Evolutionary conservation across 2,797 vertebrate genomes (phyloP), one percentile per base, ranked within the genome.

Genomic region (Poecilia velifera): DNA sequence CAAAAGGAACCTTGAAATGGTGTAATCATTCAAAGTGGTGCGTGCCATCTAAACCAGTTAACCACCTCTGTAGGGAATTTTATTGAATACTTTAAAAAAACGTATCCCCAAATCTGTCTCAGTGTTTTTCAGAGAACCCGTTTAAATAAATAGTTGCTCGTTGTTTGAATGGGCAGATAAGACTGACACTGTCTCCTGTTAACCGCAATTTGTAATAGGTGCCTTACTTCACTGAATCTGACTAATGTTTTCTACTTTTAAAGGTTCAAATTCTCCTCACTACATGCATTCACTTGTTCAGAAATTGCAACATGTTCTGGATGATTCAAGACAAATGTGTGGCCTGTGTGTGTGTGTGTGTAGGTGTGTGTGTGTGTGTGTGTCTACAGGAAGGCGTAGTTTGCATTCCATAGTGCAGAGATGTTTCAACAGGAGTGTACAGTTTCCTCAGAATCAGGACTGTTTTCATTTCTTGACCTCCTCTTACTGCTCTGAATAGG

Each of bases 241-340:
- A 34, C n/a, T 76, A 31, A 68, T 8, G 64, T 64, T 76, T 80
- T 45, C 28, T 4, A 14, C 0, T 78, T 31, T 22, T 46, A 53
- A 47, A 55, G 9, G 74, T 62, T 9, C 16, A 51, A 36, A 64
- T 14, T 59, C 25, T 34, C 4, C 1, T 55, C 0, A 18, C 36
- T 73, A 43, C 83, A 74, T 78, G 82, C 6, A 71, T 5, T 4
- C 28, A 79, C 88, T 77, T 85, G 82, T 83, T 28, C 16, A 1
- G 75, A 28, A 18, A 77, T 57, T 55, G 3, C 39, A 70, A 70
- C 25, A 45, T 46, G 18, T 62, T 16, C 1, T n/a, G 5, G 68
- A 28, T 87, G 74, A 86, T 59, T 68, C 75, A 80, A 84, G 75
- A 77, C 4, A 4, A 57, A 41, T 46, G 25, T 46, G 41, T 25